Conservation (phyloP, 1,140 invertebrate species). For the Tetramorium simillimum region DNA sequence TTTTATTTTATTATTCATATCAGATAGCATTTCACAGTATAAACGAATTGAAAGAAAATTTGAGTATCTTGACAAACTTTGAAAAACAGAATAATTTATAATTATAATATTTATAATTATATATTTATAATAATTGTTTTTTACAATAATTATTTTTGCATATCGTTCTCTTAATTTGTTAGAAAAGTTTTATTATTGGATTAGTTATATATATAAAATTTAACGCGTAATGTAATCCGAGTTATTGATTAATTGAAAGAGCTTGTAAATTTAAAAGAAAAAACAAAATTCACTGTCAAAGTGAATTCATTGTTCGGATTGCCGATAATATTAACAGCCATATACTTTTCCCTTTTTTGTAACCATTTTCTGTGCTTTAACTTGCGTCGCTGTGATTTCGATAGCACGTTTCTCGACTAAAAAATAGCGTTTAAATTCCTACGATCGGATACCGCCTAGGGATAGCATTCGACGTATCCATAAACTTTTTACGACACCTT, state of each 20-base stretch:
- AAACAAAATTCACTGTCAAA: neutral
- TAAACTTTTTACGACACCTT: constrained; percentile 42
- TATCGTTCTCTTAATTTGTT: neutral
- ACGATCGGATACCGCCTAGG: constrained; percentile 10
- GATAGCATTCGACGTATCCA: constrained; percentile 29
- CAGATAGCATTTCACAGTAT: neutral
- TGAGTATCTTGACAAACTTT: neutral
- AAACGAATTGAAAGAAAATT: constrained; percentile 1
- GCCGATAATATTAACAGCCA: neutral
- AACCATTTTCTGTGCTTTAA: neutral
- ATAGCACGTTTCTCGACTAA: constrained; percentile 15
- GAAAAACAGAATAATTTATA: neutral
- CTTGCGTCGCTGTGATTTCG: constrained; percentile 11
- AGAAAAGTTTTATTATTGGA: neutral
- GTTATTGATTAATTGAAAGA: constrained; percentile 30
- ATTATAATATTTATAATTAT: too few species aligned
- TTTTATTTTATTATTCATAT: constrained; percentile 12
- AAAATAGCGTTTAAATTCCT: constrained; percentile 47
- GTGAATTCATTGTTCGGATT: neutral
- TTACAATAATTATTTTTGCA: neutral
- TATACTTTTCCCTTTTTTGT: neutral
- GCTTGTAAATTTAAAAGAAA: neutral
- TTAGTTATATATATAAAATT: neutral
- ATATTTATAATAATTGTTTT: neutral
- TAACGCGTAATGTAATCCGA: neutral